Evolutionary conservation across 2,797 vertebrate species (phyloP), one percentile per base, ranked within the genome.

Genomic region (Sebastes goodei): DNA sequence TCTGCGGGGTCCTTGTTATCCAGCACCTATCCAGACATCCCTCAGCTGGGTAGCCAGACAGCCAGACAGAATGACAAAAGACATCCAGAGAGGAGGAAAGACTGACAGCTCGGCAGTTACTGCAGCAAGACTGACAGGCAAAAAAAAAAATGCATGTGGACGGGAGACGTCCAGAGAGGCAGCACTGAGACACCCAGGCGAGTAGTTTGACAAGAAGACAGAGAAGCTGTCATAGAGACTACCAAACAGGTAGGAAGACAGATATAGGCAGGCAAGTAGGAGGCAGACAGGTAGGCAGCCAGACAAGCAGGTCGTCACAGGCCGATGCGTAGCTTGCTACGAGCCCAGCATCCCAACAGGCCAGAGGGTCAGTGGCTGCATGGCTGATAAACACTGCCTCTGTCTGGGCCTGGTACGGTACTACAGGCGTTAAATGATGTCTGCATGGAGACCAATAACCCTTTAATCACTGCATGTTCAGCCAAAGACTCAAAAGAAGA

Each of bases 321-420:
- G 82, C 88, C 74, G 72, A 83, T 71, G 76, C 38, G 14, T 64
- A 86, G 84, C 86, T 21, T 64, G 84, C 88, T 92, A 94, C 90
- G 84, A 94, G 91, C 86, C 88, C 86, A 90, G 94, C 94, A 95
- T 95, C 93, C 87, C 86, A 95, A 95, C 92, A 89, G 92, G 88
- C 85, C 81, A 88, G 78, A 72, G 83, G 90, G 89, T 87, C 88
- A 84, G 74, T 30, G 11, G 55, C 49, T 33, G 72, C 62, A 88
- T 2, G 29, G 70, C 92, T 90, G 88, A 91, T 49, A 65, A 88
- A 93, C 89, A 90, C 86, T 86, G 92, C 94, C 94, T 84, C 93
- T 89, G 82, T 80, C 91, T 92, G 95, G 93, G 91, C 90, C 86
- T 89, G 90, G 73, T 38, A 61, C 1, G 38, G 77, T 83, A 95